These are phyloP conservation scores for Gortyna flavago DNA, from an alignment of 2,888 invertebrate species.

Conservation along the genomic window DNA sequence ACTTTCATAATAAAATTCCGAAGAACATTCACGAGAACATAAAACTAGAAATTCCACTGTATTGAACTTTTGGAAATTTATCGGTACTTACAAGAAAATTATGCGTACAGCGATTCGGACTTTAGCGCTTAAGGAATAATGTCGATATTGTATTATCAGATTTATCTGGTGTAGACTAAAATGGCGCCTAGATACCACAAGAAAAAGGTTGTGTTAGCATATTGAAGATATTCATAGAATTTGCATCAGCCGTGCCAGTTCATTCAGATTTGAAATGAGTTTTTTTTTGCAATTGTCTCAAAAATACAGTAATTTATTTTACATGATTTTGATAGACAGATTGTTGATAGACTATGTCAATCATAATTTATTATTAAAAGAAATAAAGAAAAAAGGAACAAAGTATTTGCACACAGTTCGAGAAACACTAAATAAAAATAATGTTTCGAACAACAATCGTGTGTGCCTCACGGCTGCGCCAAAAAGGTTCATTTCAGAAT, in stretches of 20 bases:
- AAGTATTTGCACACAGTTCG: too few relatives aligned
- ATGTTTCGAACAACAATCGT: too few relatives aligned
- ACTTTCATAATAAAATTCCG: constrained; percentile 42
- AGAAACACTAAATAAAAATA: too few relatives aligned
- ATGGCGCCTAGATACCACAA: constrained; percentile 29
- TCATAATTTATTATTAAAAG: too few relatives aligned
- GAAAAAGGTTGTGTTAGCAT: constrained; percentile 32
- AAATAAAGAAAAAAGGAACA: too few relatives aligned
- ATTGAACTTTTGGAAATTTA: constrained; percentile 50
- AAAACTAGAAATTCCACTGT: constrained; percentile 40
- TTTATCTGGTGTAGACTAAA: constrained; percentile 33
- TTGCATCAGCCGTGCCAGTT: neutral
- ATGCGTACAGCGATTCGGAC: constrained; percentile 29
- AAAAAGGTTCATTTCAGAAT: too few relatives aligned
- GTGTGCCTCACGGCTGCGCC: too few relatives aligned
- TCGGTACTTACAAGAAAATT: constrained; percentile 29
- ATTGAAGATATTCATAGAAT: constrained; percentile 31
- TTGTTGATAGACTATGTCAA: too few relatives aligned
- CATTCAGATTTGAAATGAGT: neutral
- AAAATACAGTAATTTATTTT: neutral
- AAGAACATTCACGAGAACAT: constrained; percentile 37
- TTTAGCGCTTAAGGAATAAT: constrained; percentile 36
- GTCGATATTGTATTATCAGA: constrained; percentile 40
- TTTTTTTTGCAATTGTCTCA: neutral
- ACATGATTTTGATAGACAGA: too few relatives aligned